Evolutionary conservation across 2,113 vertebrate genomes (phyloP).

Genomic region (Apodemus speciosus): DNA sequence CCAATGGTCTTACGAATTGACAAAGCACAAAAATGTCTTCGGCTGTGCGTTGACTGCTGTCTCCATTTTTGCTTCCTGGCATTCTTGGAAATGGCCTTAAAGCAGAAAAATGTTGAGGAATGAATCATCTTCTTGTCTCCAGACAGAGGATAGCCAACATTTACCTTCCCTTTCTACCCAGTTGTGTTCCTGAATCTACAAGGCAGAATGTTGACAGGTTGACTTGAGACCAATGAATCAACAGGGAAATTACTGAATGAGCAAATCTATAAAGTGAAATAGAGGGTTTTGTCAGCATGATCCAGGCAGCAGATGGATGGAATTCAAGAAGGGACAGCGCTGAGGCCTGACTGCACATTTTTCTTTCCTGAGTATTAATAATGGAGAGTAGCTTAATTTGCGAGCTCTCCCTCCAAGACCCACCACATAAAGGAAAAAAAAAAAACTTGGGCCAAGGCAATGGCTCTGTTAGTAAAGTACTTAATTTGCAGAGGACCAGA

Average conservation of each 20-base stretch:
- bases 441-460: background rate
- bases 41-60: background rate
- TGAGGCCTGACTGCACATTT: background rate
- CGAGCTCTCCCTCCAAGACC: background rate
- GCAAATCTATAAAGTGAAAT: conserved; percentile 43
- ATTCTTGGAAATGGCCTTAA: conserved; percentile 53
- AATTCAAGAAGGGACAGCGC: background rate
- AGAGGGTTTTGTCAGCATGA: conserved; percentile 33
- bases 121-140: conserved; percentile 13
- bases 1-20: background rate
- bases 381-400: conserved; percentile 38
- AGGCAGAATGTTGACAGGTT: conserved; percentile 52
- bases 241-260: conserved; percentile 32
- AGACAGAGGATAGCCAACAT: background rate
- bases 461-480: background rate
- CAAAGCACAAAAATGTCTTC: background rate
- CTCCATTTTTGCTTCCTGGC: background rate
- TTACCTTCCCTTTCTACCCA: background rate
- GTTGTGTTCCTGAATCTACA: background rate
- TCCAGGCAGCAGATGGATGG: conserved; percentile 17
- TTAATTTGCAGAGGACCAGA: background rate
- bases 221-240: conserved; percentile 49
- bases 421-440: background rate
- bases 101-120: conserved; percentile 4
- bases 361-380: conserved; percentile 48